Conservation (phyloP, 2,888 invertebrate genomes). For the Tholera decimalis region DNA sequence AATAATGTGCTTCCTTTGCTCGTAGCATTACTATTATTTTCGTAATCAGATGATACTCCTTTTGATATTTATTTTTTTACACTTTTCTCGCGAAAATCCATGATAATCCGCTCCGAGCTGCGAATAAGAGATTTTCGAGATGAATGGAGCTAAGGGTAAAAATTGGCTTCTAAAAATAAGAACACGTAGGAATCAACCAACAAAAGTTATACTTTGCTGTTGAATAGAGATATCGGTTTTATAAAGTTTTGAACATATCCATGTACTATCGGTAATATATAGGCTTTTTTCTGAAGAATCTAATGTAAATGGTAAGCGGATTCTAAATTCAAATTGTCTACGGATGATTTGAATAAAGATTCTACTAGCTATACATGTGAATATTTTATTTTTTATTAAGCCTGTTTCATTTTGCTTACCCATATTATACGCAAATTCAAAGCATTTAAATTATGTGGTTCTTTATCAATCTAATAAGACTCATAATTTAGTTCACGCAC, state of each 20-base stretch:
- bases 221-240: constrained; percentile 1
- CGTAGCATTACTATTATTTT: constrained; percentile 22
- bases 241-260: neutral
- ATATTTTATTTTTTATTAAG: no score
- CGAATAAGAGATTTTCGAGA: constrained; percentile 32
- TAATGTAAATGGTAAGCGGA: no score
- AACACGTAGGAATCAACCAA: neutral
- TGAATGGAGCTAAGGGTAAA: constrained; percentile 27
- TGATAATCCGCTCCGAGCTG: constrained; percentile 33
- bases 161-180: constrained; percentile 42
- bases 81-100: constrained; percentile 25
- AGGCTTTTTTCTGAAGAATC: no score
- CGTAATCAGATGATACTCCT: constrained; percentile 19
- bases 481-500: no score
- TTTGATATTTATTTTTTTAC: constrained; percentile 39
- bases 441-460: no score
- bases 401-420: no score
- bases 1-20: neutral
- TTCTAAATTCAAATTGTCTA: no score
- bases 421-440: no score
- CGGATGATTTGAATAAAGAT: no score
- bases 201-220: constrained; percentile 4
- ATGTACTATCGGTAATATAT: neutral
- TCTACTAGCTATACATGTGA: no score
- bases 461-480: no score